Evolutionary conservation across 2,888 invertebrate genomes (phyloP).

Genomic region (Eupeodes luniger): DNA sequence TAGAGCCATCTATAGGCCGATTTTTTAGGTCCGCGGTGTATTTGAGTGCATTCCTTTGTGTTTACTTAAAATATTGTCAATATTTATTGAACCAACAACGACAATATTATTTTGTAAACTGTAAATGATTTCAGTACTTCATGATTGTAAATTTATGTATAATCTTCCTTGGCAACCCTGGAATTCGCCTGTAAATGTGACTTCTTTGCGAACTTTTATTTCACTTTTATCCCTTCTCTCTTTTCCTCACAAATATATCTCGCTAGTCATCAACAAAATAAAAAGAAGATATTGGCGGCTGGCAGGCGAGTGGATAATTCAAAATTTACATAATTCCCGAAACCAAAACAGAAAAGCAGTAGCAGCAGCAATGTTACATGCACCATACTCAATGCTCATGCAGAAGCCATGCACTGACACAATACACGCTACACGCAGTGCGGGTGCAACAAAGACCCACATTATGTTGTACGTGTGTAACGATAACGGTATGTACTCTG

Average conservation of each 20-base stretch:
- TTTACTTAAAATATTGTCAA: too few species aligned
- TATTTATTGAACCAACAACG: too few species aligned
- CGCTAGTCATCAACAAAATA: not conserved
- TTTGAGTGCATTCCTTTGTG: too few species aligned
- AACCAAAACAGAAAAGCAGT: conserved; percentile 49
- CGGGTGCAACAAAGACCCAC: conserved; percentile 71
- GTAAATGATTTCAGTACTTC: too few species aligned
- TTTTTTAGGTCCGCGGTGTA: too few species aligned
- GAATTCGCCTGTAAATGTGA: not conserved
- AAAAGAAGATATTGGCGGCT: conserved; percentile 20
- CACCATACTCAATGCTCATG: not conserved
- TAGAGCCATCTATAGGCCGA: too few species aligned
- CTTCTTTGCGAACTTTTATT: not conserved
- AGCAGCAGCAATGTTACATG: conserved; percentile 41
- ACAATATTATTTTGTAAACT: too few species aligned
- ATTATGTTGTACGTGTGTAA: conserved; percentile 52
- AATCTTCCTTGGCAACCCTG: conserved; percentile 13
- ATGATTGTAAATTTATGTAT: not conserved
- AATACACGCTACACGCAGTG: conserved; percentile 18
- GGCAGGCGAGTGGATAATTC: conserved; percentile 44
- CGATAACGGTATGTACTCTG: conserved; percentile 7
- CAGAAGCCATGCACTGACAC: not conserved
- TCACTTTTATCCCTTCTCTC: not conserved
- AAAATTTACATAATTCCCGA: conserved; percentile 72
- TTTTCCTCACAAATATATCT: not conserved